Evolutionary conservation across 2,888 invertebrate species (phyloP), one percentile per base, ranked within the genome.

Genomic region (Hoplodrina blanda): DNA sequence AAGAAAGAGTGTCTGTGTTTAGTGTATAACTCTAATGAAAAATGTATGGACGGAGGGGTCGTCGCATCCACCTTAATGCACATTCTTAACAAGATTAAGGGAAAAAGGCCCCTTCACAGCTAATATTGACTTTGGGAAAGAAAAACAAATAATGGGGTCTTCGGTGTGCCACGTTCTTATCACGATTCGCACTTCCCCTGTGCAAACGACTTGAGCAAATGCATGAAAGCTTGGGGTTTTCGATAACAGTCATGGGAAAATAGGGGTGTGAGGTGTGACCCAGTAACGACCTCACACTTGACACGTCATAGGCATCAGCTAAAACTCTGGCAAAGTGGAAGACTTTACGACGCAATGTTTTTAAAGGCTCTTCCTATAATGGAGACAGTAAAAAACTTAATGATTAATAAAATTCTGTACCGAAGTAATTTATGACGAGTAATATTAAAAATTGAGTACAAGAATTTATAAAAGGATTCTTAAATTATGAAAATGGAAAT

Each of bases 91-190:
- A 68, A 65, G 70, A 69, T 70, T 68, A 68, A 54, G 37, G 56
- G 30, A 46, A 70, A 68, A 76, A 37, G 49, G 63, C 52, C 17
- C 53, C 17, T 49, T 50, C 25, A 19, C 41, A 62, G 44, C 53
- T 70, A 75, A 80, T 70, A 76, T 73, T 65, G 54, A 71, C 71
- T 68, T 71, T 63, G 33, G 41, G n/a, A 65, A 75, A 77, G 68
- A 70, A 72, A 82, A 73, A 71, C 65, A 73, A 82, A 82, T 80
- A 80, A 82, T 69, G 63, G 56, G 19, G 13, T 62, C 25, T 59
- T 61, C 20, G 65, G 64, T 74, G 71, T 55, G 55, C 50, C 33
- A 54, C 10, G 55, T 30, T 49, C 67, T 80, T 83, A 85, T 80
- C 83, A 56, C 53, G 41, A 25, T 75, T 49, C 70, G 72, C 83